phyloP scores from a whole-genome alignment of 1,140 invertebrate genomes.

The Macrobrachium rosenbergii region DNA sequence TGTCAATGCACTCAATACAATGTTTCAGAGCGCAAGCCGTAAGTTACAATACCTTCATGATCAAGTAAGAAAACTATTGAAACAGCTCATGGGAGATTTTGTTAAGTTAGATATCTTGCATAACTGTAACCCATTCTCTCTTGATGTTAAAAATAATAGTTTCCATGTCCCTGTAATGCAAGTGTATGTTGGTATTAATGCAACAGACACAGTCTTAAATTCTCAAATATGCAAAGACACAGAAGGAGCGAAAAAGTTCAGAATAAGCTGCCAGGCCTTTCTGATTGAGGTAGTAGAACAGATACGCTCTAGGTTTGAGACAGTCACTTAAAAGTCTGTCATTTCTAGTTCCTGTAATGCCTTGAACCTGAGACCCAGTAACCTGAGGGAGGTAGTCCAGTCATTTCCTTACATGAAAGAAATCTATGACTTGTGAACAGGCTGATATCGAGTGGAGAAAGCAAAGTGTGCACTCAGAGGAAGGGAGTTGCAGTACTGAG shows the following conservation, averaged over 20 bases:
- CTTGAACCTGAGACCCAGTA: conserved; percentile 23
- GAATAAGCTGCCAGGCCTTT: too few species aligned
- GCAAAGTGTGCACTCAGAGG: conserved; percentile 11
- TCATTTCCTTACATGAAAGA: conserved; percentile 28
- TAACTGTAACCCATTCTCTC: conserved; percentile 25
- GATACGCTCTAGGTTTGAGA: conserved; percentile 11
- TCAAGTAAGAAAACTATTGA: conserved; percentile 18
- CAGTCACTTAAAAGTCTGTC: conserved; percentile 31
- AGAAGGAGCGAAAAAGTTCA: too few species aligned
- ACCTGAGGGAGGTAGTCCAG: conserved; percentile 19
- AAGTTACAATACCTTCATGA: conserved; percentile 35
- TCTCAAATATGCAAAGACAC: conserved; percentile 1
- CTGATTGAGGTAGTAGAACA: too few species aligned
- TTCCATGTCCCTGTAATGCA: conserved; percentile 27
- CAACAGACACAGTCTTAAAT: conserved; percentile 15
- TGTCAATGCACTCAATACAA: not conserved
- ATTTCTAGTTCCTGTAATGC: conserved; percentile 32
- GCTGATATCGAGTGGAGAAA: conserved; percentile 16
- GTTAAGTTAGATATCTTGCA: conserved; percentile 19
- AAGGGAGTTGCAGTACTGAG: conserved; percentile 11
- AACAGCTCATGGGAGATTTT: conserved; percentile 24
- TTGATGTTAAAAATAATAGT: conserved; percentile 17
- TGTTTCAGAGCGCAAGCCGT: not conserved
- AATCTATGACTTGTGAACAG: conserved; percentile 14
- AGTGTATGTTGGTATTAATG: conserved; percentile 16